Base-by-base conservation (phyloP, 2,888 invertebrate genomes). In the Chymomyza caudatula region DNA sequence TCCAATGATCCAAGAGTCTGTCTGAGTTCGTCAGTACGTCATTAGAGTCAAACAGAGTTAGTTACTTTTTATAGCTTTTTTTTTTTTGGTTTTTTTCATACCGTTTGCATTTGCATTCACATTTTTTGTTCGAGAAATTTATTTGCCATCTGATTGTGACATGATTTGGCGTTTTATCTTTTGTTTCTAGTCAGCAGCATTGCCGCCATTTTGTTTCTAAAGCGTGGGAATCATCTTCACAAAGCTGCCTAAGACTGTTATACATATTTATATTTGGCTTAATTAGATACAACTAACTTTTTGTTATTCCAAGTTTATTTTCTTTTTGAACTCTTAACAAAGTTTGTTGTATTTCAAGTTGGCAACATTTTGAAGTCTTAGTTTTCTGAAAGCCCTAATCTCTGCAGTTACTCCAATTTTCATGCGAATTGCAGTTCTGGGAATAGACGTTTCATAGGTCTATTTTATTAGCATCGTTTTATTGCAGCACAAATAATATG, bases 211-310 rank as follows among this genome's bases (percentile, higher is more conserved):
- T 73, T 67, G 60, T 63, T 76, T 54, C 59, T 49, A 61, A 81
- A 81, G 77, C 79, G 79, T 79, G 81, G 81, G 79, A 79, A 79
- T 11, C 11, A 37, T 37, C 29, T 8, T 8, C 4, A 37, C 29
- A 37, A 37, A 37, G 29, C 29, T 37, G 29, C 29, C 11, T 11
- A 37, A 37, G 29, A 11, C 3, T 11, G 29, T 37, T 37, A 37
- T 37, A 37, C 29, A 37, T 37, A 37, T 37, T 58, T 65, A 64
- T 49, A 71, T 72, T 72, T 71, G 64, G 20, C 69, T 69, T 66
- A 74, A 72, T 74, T 71, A 60, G 63, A 71, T 3, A 54, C 47
- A 47, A 1, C 47, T 11, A 2, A 37, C 25, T 25, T 37, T 37
- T 11, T 37, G 15, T 47, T 8, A 6, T 2, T 47, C n/a, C 11